Percentiles rank a stretch among this genome's conserved stretches.
These are phyloP conservation scores for Lophius americanus DNA, from an alignment of 2,797 vertebrate genomes.

Conservation along the genomic window DNA sequence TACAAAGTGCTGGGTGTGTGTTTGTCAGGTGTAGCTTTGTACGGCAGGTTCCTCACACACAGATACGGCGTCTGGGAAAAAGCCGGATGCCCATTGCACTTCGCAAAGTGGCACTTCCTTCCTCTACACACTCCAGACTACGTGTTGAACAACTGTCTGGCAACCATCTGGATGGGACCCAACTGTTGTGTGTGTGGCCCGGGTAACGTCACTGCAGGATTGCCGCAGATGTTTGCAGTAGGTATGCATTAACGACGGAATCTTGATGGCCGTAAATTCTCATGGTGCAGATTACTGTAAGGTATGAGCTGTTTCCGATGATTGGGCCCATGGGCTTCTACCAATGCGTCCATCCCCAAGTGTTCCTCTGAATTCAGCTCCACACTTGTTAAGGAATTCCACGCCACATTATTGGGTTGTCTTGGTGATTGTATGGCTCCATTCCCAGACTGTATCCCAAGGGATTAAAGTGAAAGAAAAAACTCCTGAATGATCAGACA, in stretches of 20 bases:
- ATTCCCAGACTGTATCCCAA: conserved; percentile 76
- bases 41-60: conserved; percentile 51
- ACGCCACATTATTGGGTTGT: conserved; percentile 79
- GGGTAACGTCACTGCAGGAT: conserved; percentile 53
- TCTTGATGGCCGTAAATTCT: conserved; percentile 55
- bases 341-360: background rate
- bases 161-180: conserved; percentile 77
- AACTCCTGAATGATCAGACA: conserved; percentile 71
- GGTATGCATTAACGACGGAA: conserved; percentile 50
- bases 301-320: conserved; percentile 38
- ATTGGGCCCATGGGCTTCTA: conserved; percentile 50
- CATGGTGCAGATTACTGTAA: conserved; percentile 56
- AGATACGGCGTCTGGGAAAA: conserved; percentile 60
- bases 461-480: conserved; percentile 64
- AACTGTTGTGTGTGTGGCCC: conserved; percentile 60
- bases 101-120: conserved; percentile 81
- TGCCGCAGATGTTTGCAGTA: conserved; percentile 49
- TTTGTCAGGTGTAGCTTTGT: conserved; percentile 64
- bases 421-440: conserved; percentile 75
- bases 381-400: conserved; percentile 80
- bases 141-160: conserved; percentile 75
- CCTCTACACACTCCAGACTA: conserved; percentile 79
- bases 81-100: conserved; percentile 71
- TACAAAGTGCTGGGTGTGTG: conserved; percentile 40
- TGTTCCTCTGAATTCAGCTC: conserved; percentile 64